A percentile compares a stretch with the other conserved stretches of the same genome.
phyloP scores from a whole-genome alignment of 1,140 invertebrate species.

The Halyomorpha halys region DNA sequence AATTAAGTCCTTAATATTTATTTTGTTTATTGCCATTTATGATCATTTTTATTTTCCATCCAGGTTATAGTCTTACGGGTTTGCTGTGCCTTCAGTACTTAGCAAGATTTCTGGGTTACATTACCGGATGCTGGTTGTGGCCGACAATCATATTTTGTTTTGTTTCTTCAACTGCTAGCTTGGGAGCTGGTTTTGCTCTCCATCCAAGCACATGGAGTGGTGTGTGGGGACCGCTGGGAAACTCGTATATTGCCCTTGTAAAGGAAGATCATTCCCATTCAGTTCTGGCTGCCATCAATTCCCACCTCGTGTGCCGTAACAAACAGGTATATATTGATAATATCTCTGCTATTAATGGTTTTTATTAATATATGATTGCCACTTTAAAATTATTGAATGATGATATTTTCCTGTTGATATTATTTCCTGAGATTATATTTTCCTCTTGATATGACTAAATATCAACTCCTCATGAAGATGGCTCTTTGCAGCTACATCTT shows the following conservation, averaged over 20 bases:
- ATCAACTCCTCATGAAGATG: too few species aligned
- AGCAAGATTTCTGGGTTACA: slow-evolving; percentile 4
- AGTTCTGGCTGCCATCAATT: slow-evolving; percentile 45
- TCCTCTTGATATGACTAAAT: too few species aligned
- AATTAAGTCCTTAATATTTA: too few species aligned
- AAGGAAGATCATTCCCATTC: slow-evolving; percentile 53
- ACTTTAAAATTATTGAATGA: too few species aligned
- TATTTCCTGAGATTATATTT: too few species aligned
- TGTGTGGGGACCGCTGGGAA: slow-evolving; percentile 38
- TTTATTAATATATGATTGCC: too few species aligned
- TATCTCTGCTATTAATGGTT: too few species aligned
- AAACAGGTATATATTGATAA: slow-evolving; percentile 44
- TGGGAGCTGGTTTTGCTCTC: slow-evolving; percentile 34
- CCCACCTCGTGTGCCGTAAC: slow-evolving; percentile 48
- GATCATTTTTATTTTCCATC: too few species aligned
- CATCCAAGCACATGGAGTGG: neutral
- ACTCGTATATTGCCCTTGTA: slow-evolving; percentile 52
- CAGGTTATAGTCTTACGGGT: slow-evolving; percentile 3
- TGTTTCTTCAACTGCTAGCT: neutral
- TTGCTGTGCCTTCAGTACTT: slow-evolving; percentile 3
- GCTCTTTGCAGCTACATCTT: too few species aligned
- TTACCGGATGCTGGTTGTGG: neutral
- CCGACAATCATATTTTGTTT: slow-evolving; percentile 5
- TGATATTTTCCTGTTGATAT: too few species aligned
- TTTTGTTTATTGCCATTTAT: too few species aligned